Evolutionary conservation across 2,797 vertebrate species (phyloP).

Genomic region (Huso huso): DNA sequence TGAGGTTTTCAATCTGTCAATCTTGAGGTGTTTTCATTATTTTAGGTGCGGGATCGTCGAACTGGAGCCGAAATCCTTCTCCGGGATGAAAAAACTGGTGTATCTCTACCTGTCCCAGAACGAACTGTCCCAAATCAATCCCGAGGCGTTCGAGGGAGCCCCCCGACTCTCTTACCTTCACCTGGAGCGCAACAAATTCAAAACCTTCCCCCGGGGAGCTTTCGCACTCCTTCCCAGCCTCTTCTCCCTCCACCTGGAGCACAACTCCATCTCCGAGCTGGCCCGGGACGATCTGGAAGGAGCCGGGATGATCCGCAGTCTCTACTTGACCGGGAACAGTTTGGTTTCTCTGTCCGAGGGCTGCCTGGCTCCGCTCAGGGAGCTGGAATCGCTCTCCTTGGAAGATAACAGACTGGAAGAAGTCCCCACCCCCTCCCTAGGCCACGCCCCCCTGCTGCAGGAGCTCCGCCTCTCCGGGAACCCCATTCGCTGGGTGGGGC

Average conservation of each 20-base stretch:
- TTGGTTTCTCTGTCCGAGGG: conserved; percentile 47
- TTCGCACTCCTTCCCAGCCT: conserved; percentile 72
- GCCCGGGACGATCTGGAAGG: conserved; percentile 47
- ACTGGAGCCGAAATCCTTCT: conserved; percentile 66
- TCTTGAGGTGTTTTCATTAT: too few relatives aligned
- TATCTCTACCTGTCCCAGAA: conserved; percentile 91
- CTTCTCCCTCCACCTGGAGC: conserved; percentile 78
- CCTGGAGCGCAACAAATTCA: conserved; percentile 77
- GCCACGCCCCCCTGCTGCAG: conserved; percentile 48
- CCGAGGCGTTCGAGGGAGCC: conserved; percentile 64
- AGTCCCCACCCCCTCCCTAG: conserved; percentile 68
- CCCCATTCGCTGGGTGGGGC: conserved; percentile 57
- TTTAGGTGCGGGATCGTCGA: conserved; percentile 58
- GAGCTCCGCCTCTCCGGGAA: conserved; percentile 78
- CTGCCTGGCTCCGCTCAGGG: conserved; percentile 54
- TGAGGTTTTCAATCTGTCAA: too few relatives aligned
- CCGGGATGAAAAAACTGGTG: conserved; percentile 70
- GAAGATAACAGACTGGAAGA: conserved; percentile 69
- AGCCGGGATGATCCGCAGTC: conserved; percentile 55
- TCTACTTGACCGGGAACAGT: conserved; percentile 72
- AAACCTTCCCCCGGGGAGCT: conserved; percentile 52
- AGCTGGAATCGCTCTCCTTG: conserved; percentile 77
- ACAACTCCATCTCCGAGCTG: conserved; percentile 66
- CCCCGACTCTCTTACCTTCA: conserved; percentile 77
- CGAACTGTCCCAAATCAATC: conserved; percentile 58